A percentile compares a stretch with the other conserved stretches of the same genome.
phyloP scores from a whole-genome alignment of 2,888 invertebrate genomes.

The Halocaridina rubra region DNA sequence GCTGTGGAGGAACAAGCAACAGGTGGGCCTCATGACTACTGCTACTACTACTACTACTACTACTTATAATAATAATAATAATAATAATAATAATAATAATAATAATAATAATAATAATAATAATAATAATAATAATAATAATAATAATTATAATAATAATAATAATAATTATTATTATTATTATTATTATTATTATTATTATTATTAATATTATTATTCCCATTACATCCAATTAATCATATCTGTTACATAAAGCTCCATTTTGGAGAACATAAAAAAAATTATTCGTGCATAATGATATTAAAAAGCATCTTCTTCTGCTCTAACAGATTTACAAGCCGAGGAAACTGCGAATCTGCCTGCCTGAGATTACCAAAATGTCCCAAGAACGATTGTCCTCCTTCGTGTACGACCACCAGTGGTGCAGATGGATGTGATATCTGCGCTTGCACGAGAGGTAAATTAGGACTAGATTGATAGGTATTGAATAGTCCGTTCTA shows the following conservation, averaged over 20 bases:
- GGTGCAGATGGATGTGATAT: slow-evolving; percentile 1
- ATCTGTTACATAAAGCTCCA: not conserved
- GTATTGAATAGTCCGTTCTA: too few species aligned
- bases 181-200: not conserved
- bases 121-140: not conserved
- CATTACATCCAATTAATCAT: not conserved
- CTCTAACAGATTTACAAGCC: slow-evolving; percentile 20
- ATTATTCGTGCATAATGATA: too few species aligned
- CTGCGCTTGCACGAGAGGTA: slow-evolving; percentile 31
- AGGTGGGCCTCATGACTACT: slow-evolving; percentile 7
- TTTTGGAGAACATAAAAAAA: too few species aligned
- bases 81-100: not conserved
- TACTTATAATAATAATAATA: too few species aligned
- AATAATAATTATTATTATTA: not conserved
- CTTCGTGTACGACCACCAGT: not conserved
- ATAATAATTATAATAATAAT: not conserved
- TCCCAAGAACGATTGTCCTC: slow-evolving; percentile 25
- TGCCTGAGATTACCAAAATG: not conserved
- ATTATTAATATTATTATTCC: not conserved
- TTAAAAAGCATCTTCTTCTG: too few species aligned
- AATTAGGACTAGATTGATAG: not conserved
- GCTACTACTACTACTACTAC: not conserved
- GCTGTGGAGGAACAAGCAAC: slow-evolving; percentile 37
- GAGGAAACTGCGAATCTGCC: slow-evolving; percentile 4
- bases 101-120: slow-evolving; percentile 11